Conservation (phyloP, 2,113 vertebrate genomes). For the Fukomys damarensis region DNA sequence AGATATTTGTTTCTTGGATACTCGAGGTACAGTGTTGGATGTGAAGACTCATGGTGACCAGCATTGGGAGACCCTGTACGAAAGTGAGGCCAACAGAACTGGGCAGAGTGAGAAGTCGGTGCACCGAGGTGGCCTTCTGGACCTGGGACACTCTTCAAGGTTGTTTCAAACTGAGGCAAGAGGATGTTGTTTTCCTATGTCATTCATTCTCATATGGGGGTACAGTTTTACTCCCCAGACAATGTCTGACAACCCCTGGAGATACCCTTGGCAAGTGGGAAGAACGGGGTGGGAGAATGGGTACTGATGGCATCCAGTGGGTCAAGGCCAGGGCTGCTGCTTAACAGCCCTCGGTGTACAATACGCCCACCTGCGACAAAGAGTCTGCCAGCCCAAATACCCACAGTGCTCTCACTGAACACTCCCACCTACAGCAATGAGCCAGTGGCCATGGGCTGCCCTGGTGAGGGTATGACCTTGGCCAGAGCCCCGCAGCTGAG, state of each 20-base stretch:
- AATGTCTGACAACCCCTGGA: background rate
- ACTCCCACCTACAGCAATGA: background rate
- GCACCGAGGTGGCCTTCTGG: background rate
- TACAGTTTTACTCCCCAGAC: background rate
- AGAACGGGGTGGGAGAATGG: fast-evolving
- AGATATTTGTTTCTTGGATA: background rate
- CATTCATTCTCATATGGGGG: background rate
- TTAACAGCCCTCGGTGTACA: background rate
- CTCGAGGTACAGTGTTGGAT: background rate
- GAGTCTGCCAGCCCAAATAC: background rate
- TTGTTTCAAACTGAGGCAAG: background rate
- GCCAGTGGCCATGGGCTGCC: background rate
- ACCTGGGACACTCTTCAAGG: background rate
- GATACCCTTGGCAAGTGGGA: too few relatives aligned
- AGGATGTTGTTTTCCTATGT: background rate
- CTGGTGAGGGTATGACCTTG: background rate
- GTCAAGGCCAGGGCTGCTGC: background rate
- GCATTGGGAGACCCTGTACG: background rate
- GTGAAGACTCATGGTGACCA: background rate
- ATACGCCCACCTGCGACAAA: background rate
- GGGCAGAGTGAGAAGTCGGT: background rate
- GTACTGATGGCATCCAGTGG: too few relatives aligned
- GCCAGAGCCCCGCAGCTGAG: background rate
- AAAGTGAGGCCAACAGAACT: background rate
- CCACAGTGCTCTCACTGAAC: background rate